These are phyloP conservation scores for Drosophila nigromelanica DNA, from an alignment of 1,140 invertebrate species.

Conservation along the genomic window DNA sequence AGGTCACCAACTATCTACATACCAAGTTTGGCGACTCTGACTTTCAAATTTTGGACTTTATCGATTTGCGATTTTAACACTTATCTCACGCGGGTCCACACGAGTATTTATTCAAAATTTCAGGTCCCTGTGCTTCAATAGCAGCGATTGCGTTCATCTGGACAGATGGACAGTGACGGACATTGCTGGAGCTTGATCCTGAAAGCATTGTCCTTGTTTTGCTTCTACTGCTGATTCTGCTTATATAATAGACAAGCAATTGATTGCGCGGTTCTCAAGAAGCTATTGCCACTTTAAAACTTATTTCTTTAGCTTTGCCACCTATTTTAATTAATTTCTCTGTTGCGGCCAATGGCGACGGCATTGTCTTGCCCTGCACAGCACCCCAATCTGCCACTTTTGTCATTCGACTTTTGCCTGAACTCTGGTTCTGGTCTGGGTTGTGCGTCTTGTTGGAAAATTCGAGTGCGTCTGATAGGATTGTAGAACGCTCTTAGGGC, in stretches of 20 bases:
- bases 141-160: no score
- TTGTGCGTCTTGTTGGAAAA: slow-evolving; percentile 9
- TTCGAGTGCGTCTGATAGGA: slow-evolving; percentile 43
- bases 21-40: no score
- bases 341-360: not conserved
- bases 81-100: no score
- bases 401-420: not conserved
- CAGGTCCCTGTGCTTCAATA: no score
- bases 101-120: no score
- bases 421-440: slow-evolving; percentile 20
- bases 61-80: no score
- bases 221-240: not conserved
- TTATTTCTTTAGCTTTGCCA: slow-evolving; percentile 3
- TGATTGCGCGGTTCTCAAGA: slow-evolving; percentile 1
- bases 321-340: slow-evolving; percentile 47
- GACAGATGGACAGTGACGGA: no score
- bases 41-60: no score
- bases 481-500: slow-evolving; percentile 57
- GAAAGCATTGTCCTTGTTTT: not conserved
- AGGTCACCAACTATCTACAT: no score
- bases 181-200: not conserved
- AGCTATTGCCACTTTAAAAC: slow-evolving; percentile 22
- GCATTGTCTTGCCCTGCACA: slow-evolving; percentile 5
- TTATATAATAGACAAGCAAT: slow-evolving; percentile 6
- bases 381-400: not conserved